Base-by-base conservation (phyloP, 2,797 vertebrate species). In the Denticeps clupeoides region DNA sequence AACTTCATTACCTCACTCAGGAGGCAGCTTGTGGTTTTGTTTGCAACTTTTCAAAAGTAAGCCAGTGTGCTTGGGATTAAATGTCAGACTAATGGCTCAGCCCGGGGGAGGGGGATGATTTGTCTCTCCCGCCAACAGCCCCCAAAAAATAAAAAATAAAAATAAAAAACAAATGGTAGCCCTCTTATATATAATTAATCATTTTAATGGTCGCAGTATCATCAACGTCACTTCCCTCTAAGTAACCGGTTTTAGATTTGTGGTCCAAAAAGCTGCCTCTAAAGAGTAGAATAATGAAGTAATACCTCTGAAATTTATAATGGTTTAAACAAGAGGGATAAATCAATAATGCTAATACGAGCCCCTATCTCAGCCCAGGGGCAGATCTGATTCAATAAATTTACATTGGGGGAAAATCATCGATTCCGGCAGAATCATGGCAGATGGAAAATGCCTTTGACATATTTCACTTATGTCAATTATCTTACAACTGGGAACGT, bases 301-400 rank as follows among this genome's bases (percentile, higher is more conserved):
- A 58, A 67, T 69, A 55, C 46, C 55, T 53, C 52, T 67, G 65
- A 58, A 66, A 69, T 71, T 68, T 56, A 73, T 72, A 59, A 64
- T 65, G 60, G 60, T 55, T 68, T 65, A 65, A 69, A 69, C 60
- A 65, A 68, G 65, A 53, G 37, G 40, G 45, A 19, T 11, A 46
- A 59, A 69, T 72, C 66, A 4, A 73, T 72, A 65, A 72, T 69
- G 69, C 43, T 71, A 70, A 64, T 65, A 47, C 55, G 59, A 37
- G 54, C 55, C 29, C 49, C 52, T 47, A 43, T 29, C 47, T 49
- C 33, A 47, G 51, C 50, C 43, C 33, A 37, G 40, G 41, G 58
- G 59, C 53, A 47, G 28, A 43, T 53, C 54, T 58, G 25, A 52
- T 41, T 47, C 52, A 51, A 49, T 57, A 54, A 45, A 58, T 62